A percentile compares a stretch with the other conserved stretches of the same genome.
phyloP scores from a whole-genome alignment of 1,140 invertebrate species.

The Stegodyphus mimosarum region DNA sequence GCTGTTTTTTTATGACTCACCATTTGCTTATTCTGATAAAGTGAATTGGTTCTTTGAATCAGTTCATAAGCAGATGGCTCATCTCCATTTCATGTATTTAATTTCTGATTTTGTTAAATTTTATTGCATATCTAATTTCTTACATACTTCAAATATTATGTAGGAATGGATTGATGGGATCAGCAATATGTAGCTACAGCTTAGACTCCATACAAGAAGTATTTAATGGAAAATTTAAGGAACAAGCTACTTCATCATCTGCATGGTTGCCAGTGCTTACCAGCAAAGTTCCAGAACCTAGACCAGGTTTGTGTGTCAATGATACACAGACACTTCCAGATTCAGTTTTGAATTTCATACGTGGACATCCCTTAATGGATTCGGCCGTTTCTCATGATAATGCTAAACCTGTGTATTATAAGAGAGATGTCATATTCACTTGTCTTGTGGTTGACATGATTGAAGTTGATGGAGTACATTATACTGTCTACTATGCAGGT shows the following conservation, averaged over 20 bases:
- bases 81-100: no score
- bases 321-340: constrained; percentile 84
- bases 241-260: constrained; percentile 87
- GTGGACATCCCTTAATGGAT: constrained; percentile 96
- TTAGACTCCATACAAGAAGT: constrained; percentile 88
- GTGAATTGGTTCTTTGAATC: no score
- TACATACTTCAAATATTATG: no score
- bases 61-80: no score
- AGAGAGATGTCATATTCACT: constrained; percentile 87
- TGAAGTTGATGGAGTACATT: constrained; percentile 80
- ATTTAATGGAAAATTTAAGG: constrained; percentile 91
- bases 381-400: constrained; percentile 89
- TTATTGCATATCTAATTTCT: no score
- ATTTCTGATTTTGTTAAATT: no score
- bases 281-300: constrained; percentile 82
- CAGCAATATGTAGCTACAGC: constrained; percentile 93
- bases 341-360: constrained; percentile 92
- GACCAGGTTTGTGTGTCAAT: constrained; percentile 90
- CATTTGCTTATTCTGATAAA: no score
- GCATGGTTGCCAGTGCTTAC: constrained; percentile 91
- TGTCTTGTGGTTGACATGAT: constrained; percentile 87
- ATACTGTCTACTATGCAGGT: constrained; percentile 87
- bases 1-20: no score
- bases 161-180: constrained; percentile 86
- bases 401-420: constrained; percentile 89